Evolutionary conservation across 1,140 invertebrate species (phyloP).

Genomic region (Amyelois transitella): DNA sequence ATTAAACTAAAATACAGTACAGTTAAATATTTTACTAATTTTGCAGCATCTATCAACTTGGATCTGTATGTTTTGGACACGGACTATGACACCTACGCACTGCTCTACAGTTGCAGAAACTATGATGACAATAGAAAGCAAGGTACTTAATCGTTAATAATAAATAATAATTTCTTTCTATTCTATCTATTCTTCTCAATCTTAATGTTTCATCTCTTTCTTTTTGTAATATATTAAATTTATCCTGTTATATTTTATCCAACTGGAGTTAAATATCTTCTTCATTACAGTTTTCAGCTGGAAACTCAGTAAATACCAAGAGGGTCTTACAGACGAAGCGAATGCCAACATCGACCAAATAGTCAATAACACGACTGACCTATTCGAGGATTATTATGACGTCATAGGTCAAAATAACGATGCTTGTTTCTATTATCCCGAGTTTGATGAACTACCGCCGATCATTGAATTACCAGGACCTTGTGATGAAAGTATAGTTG

Average conservation of each 20-base stretch:
- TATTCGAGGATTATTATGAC: slow-evolving; percentile 45
- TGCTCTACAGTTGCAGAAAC: slow-evolving; percentile 41
- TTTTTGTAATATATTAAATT: too few relatives aligned
- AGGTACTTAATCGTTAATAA: slow-evolving; percentile 45
- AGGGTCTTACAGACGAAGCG: slow-evolving; percentile 31
- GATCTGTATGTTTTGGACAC: slow-evolving; percentile 44
- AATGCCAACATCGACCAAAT: slow-evolving; percentile 26
- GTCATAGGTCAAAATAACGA: slow-evolving; percentile 35
- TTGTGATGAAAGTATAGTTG: slow-evolving; percentile 42
- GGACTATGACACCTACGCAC: slow-evolving; percentile 43
- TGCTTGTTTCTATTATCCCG: slow-evolving; percentile 59
- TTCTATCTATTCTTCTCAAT: not conserved
- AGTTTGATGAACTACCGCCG: slow-evolving; percentile 25
- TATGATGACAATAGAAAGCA: slow-evolving; percentile 33
- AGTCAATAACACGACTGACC: slow-evolving; percentile 29
- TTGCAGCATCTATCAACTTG: slow-evolving; percentile 38
- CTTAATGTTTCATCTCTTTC: too few relatives aligned
- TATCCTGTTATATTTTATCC: too few relatives aligned
- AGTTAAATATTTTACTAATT: slow-evolving; percentile 1
- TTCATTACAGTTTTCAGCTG: slow-evolving; percentile 52
- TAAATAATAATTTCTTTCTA: not conserved
- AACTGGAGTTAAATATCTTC: not conserved
- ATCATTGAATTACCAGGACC: slow-evolving; percentile 34
- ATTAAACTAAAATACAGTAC: too few relatives aligned
- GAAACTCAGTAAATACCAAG: slow-evolving; percentile 41